Percentiles rank a stretch among this genome's conserved stretches.
phyloP scores from a whole-genome alignment of 1,140 invertebrate species.

The Penaeus indicus region DNA sequence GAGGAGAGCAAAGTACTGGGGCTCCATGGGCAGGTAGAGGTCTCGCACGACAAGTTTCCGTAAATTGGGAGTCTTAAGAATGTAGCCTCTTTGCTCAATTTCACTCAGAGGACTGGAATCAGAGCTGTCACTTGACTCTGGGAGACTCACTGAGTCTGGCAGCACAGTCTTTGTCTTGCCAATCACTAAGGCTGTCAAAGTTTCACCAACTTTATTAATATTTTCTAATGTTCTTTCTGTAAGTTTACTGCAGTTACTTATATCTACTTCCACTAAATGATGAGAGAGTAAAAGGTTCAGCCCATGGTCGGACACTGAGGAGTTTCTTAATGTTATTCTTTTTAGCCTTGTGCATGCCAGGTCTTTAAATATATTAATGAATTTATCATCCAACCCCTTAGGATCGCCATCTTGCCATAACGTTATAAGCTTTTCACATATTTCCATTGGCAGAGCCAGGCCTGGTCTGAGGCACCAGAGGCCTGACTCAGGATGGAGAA shows the following conservation, averaged over 20 bases:
- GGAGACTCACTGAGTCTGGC: conserved; percentile 67
- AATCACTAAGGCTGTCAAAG: conserved; percentile 53
- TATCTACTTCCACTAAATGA: conserved; percentile 79
- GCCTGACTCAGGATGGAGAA: conserved; percentile 21
- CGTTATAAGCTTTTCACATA: conserved; percentile 80
- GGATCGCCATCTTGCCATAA: conserved; percentile 70
- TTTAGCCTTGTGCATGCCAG: conserved; percentile 78
- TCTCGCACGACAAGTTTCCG: conserved; percentile 76
- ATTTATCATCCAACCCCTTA: conserved; percentile 71
- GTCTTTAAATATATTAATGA: conserved; percentile 82
- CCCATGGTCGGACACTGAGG: conserved; percentile 80
- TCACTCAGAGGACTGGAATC: conserved; percentile 47
- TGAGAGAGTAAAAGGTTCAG: conserved; percentile 79
- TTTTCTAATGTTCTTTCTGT: conserved; percentile 73
- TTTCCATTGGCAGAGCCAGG: conserved; percentile 78
- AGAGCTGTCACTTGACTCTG: conserved; percentile 39
- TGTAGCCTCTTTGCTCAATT: conserved; percentile 69
- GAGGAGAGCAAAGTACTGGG: conserved; percentile 74
- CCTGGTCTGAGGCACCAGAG: conserved; percentile 71
- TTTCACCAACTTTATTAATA: conserved; percentile 54
- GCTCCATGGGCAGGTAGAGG: conserved; percentile 70
- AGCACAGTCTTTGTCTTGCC: conserved; percentile 56
- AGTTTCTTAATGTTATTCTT: conserved; percentile 79
- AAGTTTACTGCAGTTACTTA: conserved; percentile 80
- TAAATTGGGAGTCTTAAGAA: conserved; percentile 79